Percentiles rank a stretch among this genome's conserved stretches.
Conservation (phyloP, 2,797 vertebrate genomes). For the Oreonectes daqikongensis region DNA sequence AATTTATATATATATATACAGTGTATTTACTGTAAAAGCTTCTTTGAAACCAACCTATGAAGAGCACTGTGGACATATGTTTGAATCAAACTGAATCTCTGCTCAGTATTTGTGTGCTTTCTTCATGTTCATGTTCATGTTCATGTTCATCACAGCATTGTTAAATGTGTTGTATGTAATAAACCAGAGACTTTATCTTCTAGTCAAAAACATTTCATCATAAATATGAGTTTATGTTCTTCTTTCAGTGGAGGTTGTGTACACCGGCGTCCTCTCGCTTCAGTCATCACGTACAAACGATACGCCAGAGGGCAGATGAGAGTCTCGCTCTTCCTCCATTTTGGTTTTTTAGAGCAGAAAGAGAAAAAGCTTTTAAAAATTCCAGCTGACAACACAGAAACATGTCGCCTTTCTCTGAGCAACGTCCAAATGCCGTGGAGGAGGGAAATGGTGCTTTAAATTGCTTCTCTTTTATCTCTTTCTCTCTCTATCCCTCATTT, state of each 20-base stretch:
- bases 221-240: not conserved
- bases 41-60: not conserved
- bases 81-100: too few species aligned
- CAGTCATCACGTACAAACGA: conserved; percentile 41
- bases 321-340: conserved; percentile 33
- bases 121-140: too few species aligned
- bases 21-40: not conserved
- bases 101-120: too few species aligned
- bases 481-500: conserved; percentile 25
- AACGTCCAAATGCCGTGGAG: conserved; percentile 18
- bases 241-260: not conserved
- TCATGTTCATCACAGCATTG: too few species aligned
- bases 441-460: conserved; percentile 49
- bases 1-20: too few species aligned
- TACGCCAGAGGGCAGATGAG: conserved; percentile 24
- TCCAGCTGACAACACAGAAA: conserved; percentile 48
- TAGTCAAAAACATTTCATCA: not conserved
- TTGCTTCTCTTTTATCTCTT: conserved; percentile 38
- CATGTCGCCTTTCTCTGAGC: conserved; percentile 28
- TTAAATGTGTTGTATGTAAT: not conserved
- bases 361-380: conserved; percentile 39
- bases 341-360: conserved; percentile 39
- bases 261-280: conserved; percentile 20
- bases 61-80: too few species aligned
- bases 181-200: not conserved